phyloP scores from a whole-genome alignment of 2,797 vertebrate genomes.

The Streptopelia turtur region DNA sequence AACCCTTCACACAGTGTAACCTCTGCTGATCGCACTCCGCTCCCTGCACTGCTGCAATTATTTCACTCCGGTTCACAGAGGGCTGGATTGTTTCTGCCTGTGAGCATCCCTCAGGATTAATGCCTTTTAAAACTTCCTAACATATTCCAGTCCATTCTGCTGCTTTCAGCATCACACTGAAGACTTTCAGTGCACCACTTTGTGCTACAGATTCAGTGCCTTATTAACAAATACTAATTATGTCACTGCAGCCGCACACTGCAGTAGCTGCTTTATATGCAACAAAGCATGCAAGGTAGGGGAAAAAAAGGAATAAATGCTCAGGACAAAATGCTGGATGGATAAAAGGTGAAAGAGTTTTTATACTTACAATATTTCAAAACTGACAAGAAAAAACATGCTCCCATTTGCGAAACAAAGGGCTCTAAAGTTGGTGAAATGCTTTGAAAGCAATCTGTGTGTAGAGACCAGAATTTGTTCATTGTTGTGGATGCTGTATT shows the following conservation, averaged over 20 bases:
- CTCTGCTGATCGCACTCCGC: neutral
- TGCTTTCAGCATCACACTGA: neutral
- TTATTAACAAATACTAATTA: neutral
- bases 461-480: neutral
- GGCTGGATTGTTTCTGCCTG: neutral
- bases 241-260: neutral
- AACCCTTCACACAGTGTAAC: neutral
- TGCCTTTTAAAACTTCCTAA: slow-evolving; percentile 18
- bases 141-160: neutral
- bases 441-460: neutral
- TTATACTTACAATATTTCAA: neutral
- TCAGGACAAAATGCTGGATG: neutral
- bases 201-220: accelerated
- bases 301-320: neutral
- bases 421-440: neutral
- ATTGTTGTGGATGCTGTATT: accelerated
- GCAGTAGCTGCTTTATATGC: neutral
- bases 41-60: neutral
- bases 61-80: neutral
- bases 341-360: neutral
- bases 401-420: accelerated
- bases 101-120: neutral
- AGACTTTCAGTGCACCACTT: neutral
- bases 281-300: neutral
- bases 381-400: neutral